These are phyloP conservation scores for Leucophenga varia DNA, from an alignment of 1,140 invertebrate genomes.

Conservation along the genomic window DNA sequence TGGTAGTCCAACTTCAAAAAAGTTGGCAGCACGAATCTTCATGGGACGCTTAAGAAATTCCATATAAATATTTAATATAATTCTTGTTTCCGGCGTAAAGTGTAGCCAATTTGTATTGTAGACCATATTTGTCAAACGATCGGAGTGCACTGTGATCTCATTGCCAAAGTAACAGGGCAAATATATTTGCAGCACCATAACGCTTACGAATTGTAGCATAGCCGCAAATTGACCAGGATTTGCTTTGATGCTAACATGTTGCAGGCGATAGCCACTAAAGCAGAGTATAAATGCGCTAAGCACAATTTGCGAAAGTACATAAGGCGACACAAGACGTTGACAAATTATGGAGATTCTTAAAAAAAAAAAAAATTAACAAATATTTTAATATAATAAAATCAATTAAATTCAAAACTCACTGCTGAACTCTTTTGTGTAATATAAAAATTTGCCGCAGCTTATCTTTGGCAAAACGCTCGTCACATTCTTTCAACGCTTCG, in stretches of 20 bases:
- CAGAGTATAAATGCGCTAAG: slow-evolving; percentile 49
- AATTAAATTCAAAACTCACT: slow-evolving; percentile 7
- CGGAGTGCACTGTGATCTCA: slow-evolving; percentile 36
- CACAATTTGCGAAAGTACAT: slow-evolving; percentile 40
- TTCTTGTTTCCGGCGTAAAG: slow-evolving; percentile 17
- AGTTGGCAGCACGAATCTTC: slow-evolving; percentile 31
- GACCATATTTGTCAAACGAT: slow-evolving; percentile 32
- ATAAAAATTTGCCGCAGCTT: slow-evolving; percentile 24
- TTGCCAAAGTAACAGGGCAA: slow-evolving; percentile 46
- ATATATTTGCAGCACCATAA: slow-evolving; percentile 45
- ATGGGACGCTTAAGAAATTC: slow-evolving; percentile 39
- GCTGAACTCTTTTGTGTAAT: slow-evolving; percentile 26
- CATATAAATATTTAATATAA: slow-evolving; percentile 37
- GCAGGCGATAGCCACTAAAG: slow-evolving; percentile 41
- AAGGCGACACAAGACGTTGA: slow-evolving; percentile 32
- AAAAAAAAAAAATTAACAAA: not conserved
- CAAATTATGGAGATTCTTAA: slow-evolving; percentile 29
- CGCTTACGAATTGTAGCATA: slow-evolving; percentile 45
- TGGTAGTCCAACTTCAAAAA: slow-evolving; percentile 43
- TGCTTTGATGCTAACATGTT: slow-evolving; percentile 24
- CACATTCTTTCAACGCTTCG: not conserved
- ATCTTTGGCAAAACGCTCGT: slow-evolving; percentile 11
- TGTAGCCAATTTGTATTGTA: slow-evolving; percentile 42
- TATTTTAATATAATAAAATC: not conserved
- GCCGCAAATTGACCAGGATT: slow-evolving; percentile 40